Percentiles rank a stretch among this genome's conserved stretches.
Evolutionary conservation across 2,888 invertebrate genomes (phyloP).

Genomic region (Blastobasis adustella): DNA sequence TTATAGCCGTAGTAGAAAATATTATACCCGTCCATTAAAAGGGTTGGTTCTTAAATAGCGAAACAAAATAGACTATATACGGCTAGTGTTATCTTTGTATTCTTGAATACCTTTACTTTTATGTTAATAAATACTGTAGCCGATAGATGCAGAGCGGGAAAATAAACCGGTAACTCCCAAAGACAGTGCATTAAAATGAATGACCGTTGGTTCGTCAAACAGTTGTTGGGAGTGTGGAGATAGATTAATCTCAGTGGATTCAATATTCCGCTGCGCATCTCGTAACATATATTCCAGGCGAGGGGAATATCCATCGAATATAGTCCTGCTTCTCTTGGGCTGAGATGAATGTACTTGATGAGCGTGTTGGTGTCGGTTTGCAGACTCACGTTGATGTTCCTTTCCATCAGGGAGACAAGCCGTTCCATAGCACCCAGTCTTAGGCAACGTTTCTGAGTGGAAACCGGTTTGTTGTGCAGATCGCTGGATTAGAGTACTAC

Average conservation of each 20-base stretch:
- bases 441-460: neutral
- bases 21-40: no score
- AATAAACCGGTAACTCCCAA: no score
- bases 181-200: no score
- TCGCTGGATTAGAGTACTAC: neutral
- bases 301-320: constrained; percentile 4
- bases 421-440: no score
- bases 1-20: no score
- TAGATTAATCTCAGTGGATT: neutral
- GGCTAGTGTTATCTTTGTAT: no score
- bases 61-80: no score
- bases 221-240: neutral
- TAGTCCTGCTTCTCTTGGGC: neutral
- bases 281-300: neutral
- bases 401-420: neutral
- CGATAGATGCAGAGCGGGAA: no score
- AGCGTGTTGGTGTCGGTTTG: neutral
- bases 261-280: neutral
- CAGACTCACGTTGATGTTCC: neutral
- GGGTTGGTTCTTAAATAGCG: no score
- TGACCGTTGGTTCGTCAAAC: neutral
- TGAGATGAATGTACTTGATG: neutral
- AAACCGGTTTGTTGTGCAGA: neutral
- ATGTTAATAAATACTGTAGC: no score
- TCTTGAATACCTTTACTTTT: no score